Conservation (phyloP, 2,888 invertebrate genomes). For the Amphipoea oculea region DNA sequence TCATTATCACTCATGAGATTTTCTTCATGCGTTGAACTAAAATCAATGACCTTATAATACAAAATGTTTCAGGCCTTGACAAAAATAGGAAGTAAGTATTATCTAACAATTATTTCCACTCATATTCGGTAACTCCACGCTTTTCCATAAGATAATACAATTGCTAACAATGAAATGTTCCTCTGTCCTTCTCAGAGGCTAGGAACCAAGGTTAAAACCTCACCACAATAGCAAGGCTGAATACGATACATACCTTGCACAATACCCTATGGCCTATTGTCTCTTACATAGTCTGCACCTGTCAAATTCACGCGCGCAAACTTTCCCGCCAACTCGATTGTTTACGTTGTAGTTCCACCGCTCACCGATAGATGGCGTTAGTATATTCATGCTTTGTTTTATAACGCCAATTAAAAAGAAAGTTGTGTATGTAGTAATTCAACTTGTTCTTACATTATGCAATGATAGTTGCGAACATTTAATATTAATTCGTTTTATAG, state of each 20-base stretch:
- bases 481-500: conserved; percentile 48
- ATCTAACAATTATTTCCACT: neutral
- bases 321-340: conserved; percentile 51
- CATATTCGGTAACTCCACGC: conserved; percentile 4
- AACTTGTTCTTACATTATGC: conserved; percentile 35
- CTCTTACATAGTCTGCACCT: conserved; percentile 27
- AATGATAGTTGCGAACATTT: conserved; percentile 42
- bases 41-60: neutral
- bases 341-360: conserved; percentile 41
- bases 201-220: conserved; percentile 35
- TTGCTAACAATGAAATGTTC: conserved; percentile 30
- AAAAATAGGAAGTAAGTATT: neutral
- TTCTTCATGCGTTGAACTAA: neutral
- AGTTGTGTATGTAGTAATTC: conserved; percentile 32
- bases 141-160: conserved; percentile 12
- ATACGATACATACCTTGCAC: conserved; percentile 35
- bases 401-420: conserved; percentile 39
- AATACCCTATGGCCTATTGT: conserved; percentile 57
- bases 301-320: conserved; percentile 33
- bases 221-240: conserved; percentile 48
- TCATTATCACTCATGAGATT: neutral
- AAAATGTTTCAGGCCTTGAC: neutral
- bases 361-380: conserved; percentile 56
- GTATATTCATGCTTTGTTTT: conserved; percentile 4
- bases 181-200: conserved; percentile 38